Conservation (phyloP, 2,797 vertebrate species). For the Salmo trutta region DNA sequence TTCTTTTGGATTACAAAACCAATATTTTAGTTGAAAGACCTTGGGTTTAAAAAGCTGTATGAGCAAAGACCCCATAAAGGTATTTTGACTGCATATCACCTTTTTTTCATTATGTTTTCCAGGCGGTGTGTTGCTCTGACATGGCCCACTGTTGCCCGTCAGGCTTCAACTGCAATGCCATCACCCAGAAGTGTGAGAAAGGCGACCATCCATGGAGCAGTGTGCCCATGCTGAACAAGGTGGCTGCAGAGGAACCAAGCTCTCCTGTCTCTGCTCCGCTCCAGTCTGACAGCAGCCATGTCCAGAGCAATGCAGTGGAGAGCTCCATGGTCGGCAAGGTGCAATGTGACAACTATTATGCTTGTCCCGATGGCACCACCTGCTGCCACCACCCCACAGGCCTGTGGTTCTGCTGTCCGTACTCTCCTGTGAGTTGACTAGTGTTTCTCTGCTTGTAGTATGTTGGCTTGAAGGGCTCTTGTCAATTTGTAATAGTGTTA, state of each 20-base stretch:
- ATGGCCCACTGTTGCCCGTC: conserved; percentile 70
- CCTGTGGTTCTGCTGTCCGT: conserved; percentile 61
- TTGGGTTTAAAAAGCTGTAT: background rate
- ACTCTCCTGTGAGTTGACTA: conserved; percentile 53
- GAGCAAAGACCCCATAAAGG: background rate
- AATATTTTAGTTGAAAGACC: background rate
- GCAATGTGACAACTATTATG: conserved; percentile 42
- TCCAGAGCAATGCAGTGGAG: conserved; percentile 11
- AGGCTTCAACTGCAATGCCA: conserved; percentile 54
- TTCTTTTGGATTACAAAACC: background rate
- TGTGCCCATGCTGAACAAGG: conserved; percentile 46
- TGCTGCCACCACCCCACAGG: conserved; percentile 69
- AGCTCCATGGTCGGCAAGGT: conserved; percentile 29
- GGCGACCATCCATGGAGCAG: conserved; percentile 39
- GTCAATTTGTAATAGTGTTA: background rate
- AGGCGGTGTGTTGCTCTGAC: conserved; percentile 76
- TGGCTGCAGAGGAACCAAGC: conserved; percentile 18
- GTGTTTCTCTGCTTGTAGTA: background rate
- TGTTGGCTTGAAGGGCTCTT: background rate
- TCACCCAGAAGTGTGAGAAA: conserved; percentile 52
- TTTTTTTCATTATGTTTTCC: background rate
- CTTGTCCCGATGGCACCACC: conserved; percentile 55
- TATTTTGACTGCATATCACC: background rate
- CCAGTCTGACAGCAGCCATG: conserved; percentile 13
- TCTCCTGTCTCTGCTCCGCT: background rate